Evolutionary conservation across 1,140 invertebrate genomes (phyloP).

Genomic region (Aethina tumida): DNA sequence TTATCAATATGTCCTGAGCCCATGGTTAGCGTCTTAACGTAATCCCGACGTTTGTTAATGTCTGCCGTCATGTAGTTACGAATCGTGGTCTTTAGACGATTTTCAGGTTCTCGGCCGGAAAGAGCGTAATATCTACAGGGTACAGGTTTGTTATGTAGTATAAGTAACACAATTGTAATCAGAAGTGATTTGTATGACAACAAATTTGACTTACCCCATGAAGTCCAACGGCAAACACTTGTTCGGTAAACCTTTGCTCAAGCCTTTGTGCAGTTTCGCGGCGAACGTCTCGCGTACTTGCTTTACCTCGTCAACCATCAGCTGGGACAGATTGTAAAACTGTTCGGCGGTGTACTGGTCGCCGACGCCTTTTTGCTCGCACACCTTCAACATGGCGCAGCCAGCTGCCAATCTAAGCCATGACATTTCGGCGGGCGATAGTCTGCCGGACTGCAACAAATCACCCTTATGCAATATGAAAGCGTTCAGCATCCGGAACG

Average conservation of each 20-base stretch:
- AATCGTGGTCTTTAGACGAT: constrained; percentile 35
- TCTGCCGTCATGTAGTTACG: constrained; percentile 69
- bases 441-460: constrained; percentile 61
- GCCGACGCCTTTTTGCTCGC: constrained; percentile 90
- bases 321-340: constrained; percentile 84
- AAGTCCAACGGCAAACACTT: constrained; percentile 91
- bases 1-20: constrained; percentile 46
- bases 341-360: constrained; percentile 91
- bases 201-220: too few relatives aligned
- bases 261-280: constrained; percentile 83
- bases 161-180: too few relatives aligned
- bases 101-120: constrained; percentile 75
- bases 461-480: constrained; percentile 53
- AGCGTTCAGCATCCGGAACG: constrained; percentile 56
- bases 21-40: constrained; percentile 69
- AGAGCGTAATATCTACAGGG: constrained; percentile 87
- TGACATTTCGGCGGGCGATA: constrained; percentile 79
- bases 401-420: constrained; percentile 85
- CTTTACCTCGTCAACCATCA: constrained; percentile 83
- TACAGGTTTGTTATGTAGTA: too few relatives aligned
- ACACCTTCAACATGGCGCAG: constrained; percentile 91
- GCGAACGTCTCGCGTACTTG: constrained; percentile 87
- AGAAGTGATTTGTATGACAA: too few relatives aligned
- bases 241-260: constrained; percentile 58
- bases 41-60: constrained; percentile 83